Conservation (phyloP, 2,797 vertebrate genomes). For the Anabas testudineus region DNA sequence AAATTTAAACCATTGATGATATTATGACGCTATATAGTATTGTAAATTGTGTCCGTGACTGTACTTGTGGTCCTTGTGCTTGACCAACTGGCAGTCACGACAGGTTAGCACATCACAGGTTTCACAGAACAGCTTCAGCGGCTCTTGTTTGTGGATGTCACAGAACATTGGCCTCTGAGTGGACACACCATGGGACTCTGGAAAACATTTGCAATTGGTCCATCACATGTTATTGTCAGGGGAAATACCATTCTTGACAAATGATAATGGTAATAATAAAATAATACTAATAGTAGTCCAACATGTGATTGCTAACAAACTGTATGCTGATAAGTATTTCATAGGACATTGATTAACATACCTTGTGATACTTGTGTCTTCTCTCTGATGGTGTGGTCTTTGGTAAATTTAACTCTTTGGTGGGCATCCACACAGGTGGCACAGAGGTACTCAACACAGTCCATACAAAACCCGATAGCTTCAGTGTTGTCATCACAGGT, state of each 20-base stretch:
- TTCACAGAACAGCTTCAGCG: constrained; percentile 93
- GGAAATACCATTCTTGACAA: neutral
- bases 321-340: no score
- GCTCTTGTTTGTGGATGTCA: constrained; percentile 92
- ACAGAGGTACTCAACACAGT: constrained; percentile 96
- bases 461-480: constrained; percentile 93
- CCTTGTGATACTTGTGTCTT: constrained; percentile 91
- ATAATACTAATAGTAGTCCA: no score
- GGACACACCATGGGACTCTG: constrained; percentile 86
- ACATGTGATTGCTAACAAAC: no score
- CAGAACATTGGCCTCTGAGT: constrained; percentile 90
- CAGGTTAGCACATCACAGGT: constrained; percentile 94
- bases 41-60: neutral
- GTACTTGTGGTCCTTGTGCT: constrained; percentile 95
- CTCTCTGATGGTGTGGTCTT: constrained; percentile 93
- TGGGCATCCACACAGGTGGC: constrained; percentile 96
- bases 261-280: no score
- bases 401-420: constrained; percentile 96
- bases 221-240: neutral
- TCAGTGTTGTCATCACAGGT: constrained; percentile 95
- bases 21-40: no score
- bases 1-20: no score
- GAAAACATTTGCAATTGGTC: constrained; percentile 55
- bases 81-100: constrained; percentile 91
- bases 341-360: constrained; percentile 64